Evolutionary conservation across 2,888 invertebrate genomes (phyloP), one percentile per base, ranked within the genome.

Genomic region (Agrotis puta): DNA sequence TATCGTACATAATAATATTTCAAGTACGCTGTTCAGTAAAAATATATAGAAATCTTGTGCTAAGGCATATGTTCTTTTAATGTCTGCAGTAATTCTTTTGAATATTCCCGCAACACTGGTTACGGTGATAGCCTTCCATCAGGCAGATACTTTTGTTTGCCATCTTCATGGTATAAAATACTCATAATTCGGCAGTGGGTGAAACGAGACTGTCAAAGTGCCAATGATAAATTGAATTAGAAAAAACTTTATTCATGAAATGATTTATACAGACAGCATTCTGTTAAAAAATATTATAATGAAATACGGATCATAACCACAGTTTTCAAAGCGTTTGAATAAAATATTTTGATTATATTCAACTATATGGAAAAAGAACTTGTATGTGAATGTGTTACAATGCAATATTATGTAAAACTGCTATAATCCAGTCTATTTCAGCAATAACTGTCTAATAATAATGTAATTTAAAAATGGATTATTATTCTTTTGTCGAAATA

Each of bases 391-490:
- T 67, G 43, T 47, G 27, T 47, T 14, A 70, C 64, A 70, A 81
- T 69, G 65, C 74, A 51, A 27, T 81, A 68, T 47, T 63, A 53
- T 67, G 53, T 64, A 48, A 67, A 67, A 59, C 45, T 57, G 24
- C 27, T 63, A 61, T 64, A 69, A 74, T 75, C 61, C 68, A 58
- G 57, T 48, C 53, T 20, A 43, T 84, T 84, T 70, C 48, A 59
- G 57, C 61, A 61, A 74, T 85, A 84, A 82, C 65, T 74, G 72
- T 86, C 79, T 11, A 74, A 74, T 86, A 76, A 74, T 58, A 47
- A 69, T 53, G 74, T 39, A 72, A 74, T 84, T 85, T 84, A 77
- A 85, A 84, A 76, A 77, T 64, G 27, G 64, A 78, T 85, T 84
- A 77, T 48, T 51, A 70, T 76, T 61, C 50, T 64, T 66, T 78